Evolutionary conservation across 2,113 vertebrate species (phyloP).

Genomic region (Dipodomys ordii): DNA sequence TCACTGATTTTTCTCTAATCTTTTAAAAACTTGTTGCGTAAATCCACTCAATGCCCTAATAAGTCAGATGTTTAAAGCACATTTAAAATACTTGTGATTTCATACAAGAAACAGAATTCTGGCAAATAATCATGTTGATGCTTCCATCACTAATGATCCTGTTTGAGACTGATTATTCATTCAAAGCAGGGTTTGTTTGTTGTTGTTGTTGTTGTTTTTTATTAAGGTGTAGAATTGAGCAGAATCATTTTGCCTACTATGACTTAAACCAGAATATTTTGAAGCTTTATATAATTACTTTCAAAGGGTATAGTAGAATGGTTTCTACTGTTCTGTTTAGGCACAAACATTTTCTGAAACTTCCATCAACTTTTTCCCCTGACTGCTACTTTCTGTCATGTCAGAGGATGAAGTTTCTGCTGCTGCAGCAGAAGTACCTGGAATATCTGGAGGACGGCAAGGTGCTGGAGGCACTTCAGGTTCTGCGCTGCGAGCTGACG

Average conservation of each 20-base stretch:
- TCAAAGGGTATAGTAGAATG: constrained; percentile 88
- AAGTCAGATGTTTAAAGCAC: constrained; percentile 27
- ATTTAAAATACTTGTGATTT: constrained; percentile 32
- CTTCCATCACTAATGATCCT: constrained; percentile 10
- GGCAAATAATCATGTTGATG: not conserved
- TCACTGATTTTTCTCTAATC: not conserved
- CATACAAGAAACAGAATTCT: not conserved
- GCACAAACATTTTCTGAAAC: constrained; percentile 90
- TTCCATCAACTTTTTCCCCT: constrained; percentile 89
- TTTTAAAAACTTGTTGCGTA: constrained; percentile 32
- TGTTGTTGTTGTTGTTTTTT: constrained; percentile 5
- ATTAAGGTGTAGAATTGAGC: constrained; percentile 45
- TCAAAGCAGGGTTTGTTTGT: not conserved
- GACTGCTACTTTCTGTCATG: constrained; percentile 90
- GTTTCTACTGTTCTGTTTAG: constrained; percentile 90
- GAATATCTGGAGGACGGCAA: constrained; percentile 98
- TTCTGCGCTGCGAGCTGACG: constrained; percentile 95
- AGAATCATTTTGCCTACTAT: constrained; percentile 45
- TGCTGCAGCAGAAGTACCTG: constrained; percentile 99
- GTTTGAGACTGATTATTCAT: constrained; percentile 1
- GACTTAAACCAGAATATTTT: constrained; percentile 69
- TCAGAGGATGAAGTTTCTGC: constrained; percentile 98
- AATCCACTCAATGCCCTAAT: not conserved
- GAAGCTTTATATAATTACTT: constrained; percentile 84
- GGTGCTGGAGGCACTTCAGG: constrained; percentile 97